A percentile compares a stretch with the other conserved stretches of the same genome.
Conservation (phyloP, 2,797 vertebrate genomes). For the Tympanoctomys barrerae region DNA sequence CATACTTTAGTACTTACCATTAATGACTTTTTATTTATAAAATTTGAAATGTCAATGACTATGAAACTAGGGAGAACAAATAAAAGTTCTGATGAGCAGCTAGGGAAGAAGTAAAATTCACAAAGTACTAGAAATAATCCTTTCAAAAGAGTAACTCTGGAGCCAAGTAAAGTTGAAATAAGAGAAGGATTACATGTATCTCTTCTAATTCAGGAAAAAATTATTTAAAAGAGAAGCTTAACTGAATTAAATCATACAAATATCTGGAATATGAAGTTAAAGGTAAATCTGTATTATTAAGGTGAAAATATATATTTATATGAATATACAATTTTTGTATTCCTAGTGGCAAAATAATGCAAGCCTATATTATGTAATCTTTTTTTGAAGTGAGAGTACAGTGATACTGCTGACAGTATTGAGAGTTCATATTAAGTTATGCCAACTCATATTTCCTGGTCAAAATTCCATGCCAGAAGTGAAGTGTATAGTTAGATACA, state of each 20-base stretch:
- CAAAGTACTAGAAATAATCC: slow-evolving; percentile 11
- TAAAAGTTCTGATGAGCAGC: not conserved
- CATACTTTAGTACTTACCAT: not conserved
- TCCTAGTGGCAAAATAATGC: not conserved
- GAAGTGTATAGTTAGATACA: not conserved
- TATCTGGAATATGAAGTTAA: slow-evolving; percentile 13
- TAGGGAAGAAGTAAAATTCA: slow-evolving; percentile 44
- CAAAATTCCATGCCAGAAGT: slow-evolving; percentile 6
- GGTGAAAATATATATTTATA: slow-evolving; percentile 32
- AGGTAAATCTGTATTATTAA: slow-evolving; percentile 25
- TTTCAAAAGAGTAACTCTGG: not conserved
- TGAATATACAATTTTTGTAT: slow-evolving; percentile 6
- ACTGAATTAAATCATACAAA: slow-evolving; percentile 15
- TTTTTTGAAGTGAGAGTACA: not conserved
- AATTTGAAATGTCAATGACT: slow-evolving; percentile 42
- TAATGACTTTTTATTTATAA: slow-evolving; percentile 37
- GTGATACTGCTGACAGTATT: not conserved
- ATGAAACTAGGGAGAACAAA: not conserved
- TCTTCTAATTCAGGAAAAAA: slow-evolving; percentile 28
- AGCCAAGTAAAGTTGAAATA: slow-evolving; percentile 22
- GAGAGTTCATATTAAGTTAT: not conserved
- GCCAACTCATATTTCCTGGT: not conserved
- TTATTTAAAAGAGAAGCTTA: slow-evolving; percentile 43
- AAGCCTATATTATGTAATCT: not conserved
- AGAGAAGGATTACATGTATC: not conserved